These are phyloP conservation scores for Felis chaus DNA, from an alignment of 2,113 vertebrate genomes.

Conservation along the genomic window DNA sequence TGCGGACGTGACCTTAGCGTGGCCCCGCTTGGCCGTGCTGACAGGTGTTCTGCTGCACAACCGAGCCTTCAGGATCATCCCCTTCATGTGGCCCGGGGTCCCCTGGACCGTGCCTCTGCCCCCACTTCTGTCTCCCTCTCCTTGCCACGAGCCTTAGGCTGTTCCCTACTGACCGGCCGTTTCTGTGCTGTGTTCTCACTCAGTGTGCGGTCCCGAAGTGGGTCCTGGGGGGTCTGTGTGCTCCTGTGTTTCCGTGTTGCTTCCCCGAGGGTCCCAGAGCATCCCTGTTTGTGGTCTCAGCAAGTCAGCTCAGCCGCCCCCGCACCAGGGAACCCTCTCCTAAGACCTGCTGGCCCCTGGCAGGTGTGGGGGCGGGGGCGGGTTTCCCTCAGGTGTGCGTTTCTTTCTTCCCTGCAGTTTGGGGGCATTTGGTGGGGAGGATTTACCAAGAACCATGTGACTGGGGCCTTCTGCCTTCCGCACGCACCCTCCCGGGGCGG, in stretches of 20 bases:
- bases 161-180: fast-evolving
- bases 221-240: fast-evolving
- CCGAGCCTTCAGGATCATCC: background rate
- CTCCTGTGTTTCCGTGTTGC: fast-evolving
- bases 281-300: fast-evolving
- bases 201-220: background rate
- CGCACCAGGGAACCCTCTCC: fast-evolving
- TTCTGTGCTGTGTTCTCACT: background rate
- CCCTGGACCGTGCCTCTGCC: fast-evolving
- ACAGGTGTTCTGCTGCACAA: fast-evolving
- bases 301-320: too few relatives aligned
- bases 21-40: too few relatives aligned
- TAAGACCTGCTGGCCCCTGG: fast-evolving
- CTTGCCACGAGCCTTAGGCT: too few relatives aligned
- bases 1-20: fast-evolving
- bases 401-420: too few relatives aligned
- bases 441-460: background rate
- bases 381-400: too few relatives aligned
- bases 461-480: background rate
- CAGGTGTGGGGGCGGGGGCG: fast-evolving
- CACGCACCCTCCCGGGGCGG: fast-evolving
- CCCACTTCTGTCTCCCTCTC: background rate
- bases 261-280: background rate
- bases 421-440: background rate
- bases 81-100: fast-evolving